Evolutionary conservation across 2,797 vertebrate species (phyloP), one percentile per base, ranked within the genome.

Genomic region (Pygocentrus nattereri): DNA sequence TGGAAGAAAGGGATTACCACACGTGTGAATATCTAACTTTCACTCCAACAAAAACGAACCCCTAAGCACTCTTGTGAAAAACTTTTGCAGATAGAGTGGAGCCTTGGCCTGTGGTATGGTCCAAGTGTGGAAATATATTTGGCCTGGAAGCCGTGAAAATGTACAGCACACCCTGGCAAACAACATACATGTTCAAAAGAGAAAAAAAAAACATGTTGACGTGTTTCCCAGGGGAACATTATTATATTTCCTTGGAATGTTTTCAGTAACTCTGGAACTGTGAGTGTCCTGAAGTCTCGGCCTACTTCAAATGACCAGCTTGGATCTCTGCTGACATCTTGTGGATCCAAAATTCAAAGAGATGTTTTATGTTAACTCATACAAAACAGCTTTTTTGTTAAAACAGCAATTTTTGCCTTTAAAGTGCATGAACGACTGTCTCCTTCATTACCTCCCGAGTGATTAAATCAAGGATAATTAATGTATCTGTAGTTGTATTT

Each of bases 281-380:
- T 10, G 47, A n/a, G 23, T 1, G 34, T 25, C 21, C 21, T 74
- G 68, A 15, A 8, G 12, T 47, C 3, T 50, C 38, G 8, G n/a
- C 5, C 25, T 23, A 5, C 25, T 12, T 19, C 27, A 8, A 15
- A 58, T 27, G 10, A 23, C 38, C 16, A 4, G 16, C 15, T n/a
- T 31, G 25, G 75, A 73, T 81, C 41, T 86, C 68, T 81, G 62
- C 62, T 84, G 86, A 76, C 86, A 82, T 74, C 86, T 87, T 68
- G 84, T 86, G 86, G 82, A 67, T 59, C 16, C 21, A 13, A 31
- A 21, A 44, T 13, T 34, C 12, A 41, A 38, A 49, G 19, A 44
- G n/a, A 30, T 13, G 21, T 25, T 67, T 69, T 11, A 41, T 49
- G 27, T 19, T 15, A 3, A 23, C 5, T 30, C 15, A 4, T 59